These are phyloP conservation scores for Drosophila bocqueti DNA, from an alignment of 1,140 invertebrate species.

Conservation along the genomic window DNA sequence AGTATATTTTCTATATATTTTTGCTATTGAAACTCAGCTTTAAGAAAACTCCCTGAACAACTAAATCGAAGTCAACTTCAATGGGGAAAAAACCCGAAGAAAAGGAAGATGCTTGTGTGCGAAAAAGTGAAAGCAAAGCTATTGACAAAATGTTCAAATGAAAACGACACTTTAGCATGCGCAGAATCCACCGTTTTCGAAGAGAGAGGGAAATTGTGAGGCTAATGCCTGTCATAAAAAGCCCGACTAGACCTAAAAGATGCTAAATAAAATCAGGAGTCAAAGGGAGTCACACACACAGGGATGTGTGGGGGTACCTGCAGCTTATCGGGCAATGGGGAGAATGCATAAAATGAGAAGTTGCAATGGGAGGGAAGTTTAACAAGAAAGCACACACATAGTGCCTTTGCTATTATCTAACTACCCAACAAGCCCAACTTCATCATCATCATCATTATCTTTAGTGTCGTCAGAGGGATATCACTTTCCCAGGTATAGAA, in stretches of 20 bases:
- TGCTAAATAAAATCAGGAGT: conserved; percentile 16
- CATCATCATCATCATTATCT: conserved; percentile 5
- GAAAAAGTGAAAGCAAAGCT: conserved; percentile 64
- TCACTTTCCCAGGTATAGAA: conserved; percentile 34
- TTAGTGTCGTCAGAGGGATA: conserved; percentile 12
- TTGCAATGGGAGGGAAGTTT: background rate
- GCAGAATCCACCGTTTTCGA: conserved; percentile 22
- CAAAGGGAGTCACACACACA: conserved; percentile 8
- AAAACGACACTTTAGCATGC: conserved; percentile 58
- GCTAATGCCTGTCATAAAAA: conserved; percentile 29
- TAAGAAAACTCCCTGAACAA: conserved; percentile 12
- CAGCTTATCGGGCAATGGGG: conserved; percentile 22
- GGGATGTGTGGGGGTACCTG: background rate
- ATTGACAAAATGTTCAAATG: conserved; percentile 47
- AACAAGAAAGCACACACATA: conserved; percentile 14
- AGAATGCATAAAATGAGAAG: conserved; percentile 18
- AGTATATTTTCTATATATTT: background rate
- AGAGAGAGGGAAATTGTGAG: background rate
- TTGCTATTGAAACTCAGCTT: background rate
- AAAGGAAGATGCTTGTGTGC: conserved; percentile 7
- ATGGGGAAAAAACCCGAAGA: conserved; percentile 9
- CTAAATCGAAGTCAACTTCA: conserved; percentile 33
- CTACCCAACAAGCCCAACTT: background rate
- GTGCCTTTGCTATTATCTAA: conserved; percentile 12
- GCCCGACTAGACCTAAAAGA: conserved; percentile 24